These are phyloP conservation scores for Tetragnatha versicolor DNA, from an alignment of 1,140 invertebrate genomes.

Conservation along the genomic window DNA sequence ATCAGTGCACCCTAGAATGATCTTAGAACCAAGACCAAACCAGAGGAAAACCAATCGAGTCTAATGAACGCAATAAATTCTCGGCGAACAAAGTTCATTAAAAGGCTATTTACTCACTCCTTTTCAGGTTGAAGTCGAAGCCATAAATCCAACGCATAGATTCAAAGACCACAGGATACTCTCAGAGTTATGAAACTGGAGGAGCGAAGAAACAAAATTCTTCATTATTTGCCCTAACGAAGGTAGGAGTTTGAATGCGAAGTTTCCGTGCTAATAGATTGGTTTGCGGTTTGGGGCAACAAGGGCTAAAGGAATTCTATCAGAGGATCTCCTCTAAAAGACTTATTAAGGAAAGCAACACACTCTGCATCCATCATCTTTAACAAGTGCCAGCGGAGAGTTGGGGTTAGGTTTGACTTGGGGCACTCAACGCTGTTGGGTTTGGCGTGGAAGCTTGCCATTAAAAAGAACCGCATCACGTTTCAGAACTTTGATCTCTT, in stretches of 20 bases:
- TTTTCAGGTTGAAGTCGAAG: not conserved
- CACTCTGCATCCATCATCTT: conserved; percentile 24
- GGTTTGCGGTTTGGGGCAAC: conserved; percentile 22
- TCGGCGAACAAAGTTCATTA: conserved; percentile 7
- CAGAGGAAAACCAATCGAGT: not conserved
- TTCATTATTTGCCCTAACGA: conserved; percentile 28
- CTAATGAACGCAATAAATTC: conserved; percentile 5
- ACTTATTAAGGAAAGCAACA: conserved; percentile 24
- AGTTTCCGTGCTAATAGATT: conserved; percentile 35
- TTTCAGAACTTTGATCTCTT: no score
- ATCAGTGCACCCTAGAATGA: not conserved
- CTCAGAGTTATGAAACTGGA: not conserved
- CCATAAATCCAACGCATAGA: conserved; percentile 2
- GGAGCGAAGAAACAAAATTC: conserved; percentile 15
- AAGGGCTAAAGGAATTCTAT: conserved; percentile 12
- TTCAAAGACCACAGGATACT: not conserved
- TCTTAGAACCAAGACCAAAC: not conserved
- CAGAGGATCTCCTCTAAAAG: conserved; percentile 13
- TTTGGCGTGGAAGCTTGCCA: no score
- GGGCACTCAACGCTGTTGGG: no score
- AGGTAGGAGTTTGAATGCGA: conserved; percentile 18
- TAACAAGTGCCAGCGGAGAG: conserved; percentile 15
- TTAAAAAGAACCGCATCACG: no score
- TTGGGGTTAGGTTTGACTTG: not conserved
- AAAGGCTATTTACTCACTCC: conserved; percentile 5